These are phyloP conservation scores for Pelecanoides urinatrix DNA, from an alignment of 2,113 vertebrate species.

Conservation along the genomic window DNA sequence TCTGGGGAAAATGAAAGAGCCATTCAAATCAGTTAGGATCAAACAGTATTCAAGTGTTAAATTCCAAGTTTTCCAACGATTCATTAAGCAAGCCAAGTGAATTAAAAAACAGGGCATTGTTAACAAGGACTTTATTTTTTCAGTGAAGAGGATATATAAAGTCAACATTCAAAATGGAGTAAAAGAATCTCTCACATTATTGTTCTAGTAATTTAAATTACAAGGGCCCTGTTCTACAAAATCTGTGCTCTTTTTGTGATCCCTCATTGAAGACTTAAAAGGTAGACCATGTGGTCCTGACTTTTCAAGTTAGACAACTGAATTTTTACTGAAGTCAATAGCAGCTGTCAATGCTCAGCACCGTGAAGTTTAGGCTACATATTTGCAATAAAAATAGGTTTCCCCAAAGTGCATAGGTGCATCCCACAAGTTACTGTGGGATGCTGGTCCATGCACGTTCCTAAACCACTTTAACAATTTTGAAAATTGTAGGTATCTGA, in stretches of 20 bases:
- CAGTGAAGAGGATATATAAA: slow-evolving; percentile 9
- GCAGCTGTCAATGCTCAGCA: neutral
- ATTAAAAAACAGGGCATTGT: neutral
- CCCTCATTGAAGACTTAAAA: neutral
- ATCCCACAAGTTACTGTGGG: neutral
- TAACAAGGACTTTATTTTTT: slow-evolving; percentile 8
- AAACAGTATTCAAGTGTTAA: neutral
- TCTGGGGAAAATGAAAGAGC: neutral
- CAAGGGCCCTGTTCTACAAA: neutral
- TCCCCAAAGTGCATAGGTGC: neutral
- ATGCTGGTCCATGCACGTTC: neutral
- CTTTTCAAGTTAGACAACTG: neutral
- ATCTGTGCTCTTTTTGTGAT: neutral
- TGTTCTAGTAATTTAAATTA: neutral
- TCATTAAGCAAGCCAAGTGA: neutral
- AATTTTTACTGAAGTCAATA: neutral
- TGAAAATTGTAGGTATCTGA: neutral
- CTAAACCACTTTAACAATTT: neutral
- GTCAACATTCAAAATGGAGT: slow-evolving; percentile 28
- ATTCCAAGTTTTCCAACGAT: neutral
- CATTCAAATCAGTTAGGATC: neutral
- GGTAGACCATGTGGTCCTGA: neutral
- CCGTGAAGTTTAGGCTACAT: neutral
- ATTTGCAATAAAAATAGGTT: neutral
- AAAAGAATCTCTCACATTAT: neutral